Conservation (phyloP, 37 sponge, comb jelly and placozoan species). For the Eunapius fragilis region DNA sequence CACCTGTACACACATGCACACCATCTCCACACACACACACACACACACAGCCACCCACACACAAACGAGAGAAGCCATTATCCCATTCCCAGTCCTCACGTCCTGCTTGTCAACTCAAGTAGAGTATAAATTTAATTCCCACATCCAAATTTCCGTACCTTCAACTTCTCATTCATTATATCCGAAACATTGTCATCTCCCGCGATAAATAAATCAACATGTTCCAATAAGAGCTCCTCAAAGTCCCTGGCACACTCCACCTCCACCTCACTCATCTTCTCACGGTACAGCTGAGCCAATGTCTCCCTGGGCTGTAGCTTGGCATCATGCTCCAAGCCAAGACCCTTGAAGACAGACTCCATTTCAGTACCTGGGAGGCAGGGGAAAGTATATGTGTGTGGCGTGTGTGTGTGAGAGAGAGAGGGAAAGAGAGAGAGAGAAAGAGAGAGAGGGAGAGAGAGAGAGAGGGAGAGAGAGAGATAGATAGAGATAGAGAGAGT, state of each 20-base stretch:
- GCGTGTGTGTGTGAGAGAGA: no score
- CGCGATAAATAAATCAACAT: slow-evolving; percentile 43
- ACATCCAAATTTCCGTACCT: slow-evolving; percentile 10
- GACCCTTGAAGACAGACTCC: slow-evolving; percentile 28
- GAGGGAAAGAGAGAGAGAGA: neutral
- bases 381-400: no score
- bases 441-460: neutral
- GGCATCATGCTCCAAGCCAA: slow-evolving; percentile 29
- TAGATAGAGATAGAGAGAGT: neutral
- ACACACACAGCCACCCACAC: neutral
- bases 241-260: slow-evolving; percentile 48
- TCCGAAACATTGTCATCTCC: slow-evolving; percentile 2
- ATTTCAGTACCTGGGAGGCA: slow-evolving; percentile 30
- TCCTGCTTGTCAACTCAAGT: no score
- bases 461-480: neutral
- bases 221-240: slow-evolving; percentile 69
- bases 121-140: neutral
- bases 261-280: slow-evolving; percentile 46
- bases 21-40: neutral
- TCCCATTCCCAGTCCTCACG: no score
- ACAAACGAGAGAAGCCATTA: neutral
- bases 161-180: slow-evolving; percentile 25
- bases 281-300: slow-evolving; percentile 44
- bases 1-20: neutral
- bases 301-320: neutral